Evolutionary conservation across 53 echinoderm and acorn worm genomes (phyloP).

Genomic region (Astropecten irregularis): DNA sequence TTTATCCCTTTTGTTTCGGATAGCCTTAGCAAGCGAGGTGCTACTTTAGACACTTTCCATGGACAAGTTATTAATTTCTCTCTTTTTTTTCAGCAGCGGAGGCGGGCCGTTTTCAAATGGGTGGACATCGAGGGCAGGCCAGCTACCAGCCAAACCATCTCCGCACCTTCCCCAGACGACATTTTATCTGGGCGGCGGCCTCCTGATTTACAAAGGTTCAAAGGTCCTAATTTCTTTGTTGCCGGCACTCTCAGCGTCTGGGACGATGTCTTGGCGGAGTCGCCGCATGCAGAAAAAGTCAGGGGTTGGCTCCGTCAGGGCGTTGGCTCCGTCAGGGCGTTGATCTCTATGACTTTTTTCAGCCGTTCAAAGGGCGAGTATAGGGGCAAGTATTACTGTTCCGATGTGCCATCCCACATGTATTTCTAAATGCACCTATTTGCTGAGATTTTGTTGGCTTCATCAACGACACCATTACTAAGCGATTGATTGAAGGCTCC

Average conservation of each 20-base stretch:
- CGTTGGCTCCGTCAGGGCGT: too few relatives aligned
- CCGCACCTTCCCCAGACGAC: background rate
- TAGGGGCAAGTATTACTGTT: too few relatives aligned
- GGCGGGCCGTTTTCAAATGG: too few relatives aligned
- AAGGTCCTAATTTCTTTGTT: background rate
- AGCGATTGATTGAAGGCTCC: background rate
- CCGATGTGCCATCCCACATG: too few relatives aligned
- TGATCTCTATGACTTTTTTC: background rate
- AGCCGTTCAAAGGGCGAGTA: background rate
- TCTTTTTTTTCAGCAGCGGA: background rate
- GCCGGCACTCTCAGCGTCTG: too few relatives aligned
- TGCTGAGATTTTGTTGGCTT: background rate
- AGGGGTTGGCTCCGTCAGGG: too few relatives aligned
- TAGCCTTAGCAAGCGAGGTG: background rate
- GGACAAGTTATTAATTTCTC: background rate
- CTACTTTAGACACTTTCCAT: background rate
- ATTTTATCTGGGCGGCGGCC: background rate
- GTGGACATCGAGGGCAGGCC: background rate
- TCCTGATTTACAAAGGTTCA: background rate
- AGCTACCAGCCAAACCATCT: background rate
- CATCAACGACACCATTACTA: background rate
- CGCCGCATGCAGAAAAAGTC: too few relatives aligned
- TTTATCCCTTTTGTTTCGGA: background rate
- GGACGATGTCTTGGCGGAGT: too few relatives aligned
- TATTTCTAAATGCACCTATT: background rate